Base-by-base conservation (phyloP, 1,140 invertebrate species). In the Meteorus sp. region DNA sequence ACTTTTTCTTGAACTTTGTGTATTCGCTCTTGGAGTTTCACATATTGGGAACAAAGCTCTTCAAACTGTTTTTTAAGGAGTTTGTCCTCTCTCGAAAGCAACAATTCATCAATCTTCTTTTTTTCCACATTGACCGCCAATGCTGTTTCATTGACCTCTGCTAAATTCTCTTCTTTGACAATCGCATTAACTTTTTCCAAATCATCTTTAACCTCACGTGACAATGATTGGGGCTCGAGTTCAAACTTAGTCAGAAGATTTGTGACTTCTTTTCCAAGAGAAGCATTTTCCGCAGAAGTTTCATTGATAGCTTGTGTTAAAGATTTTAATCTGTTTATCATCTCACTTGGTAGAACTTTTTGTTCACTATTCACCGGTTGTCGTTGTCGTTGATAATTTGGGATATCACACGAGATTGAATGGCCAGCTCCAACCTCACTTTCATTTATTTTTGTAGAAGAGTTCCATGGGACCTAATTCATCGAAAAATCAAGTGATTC, bases 301-400 rank as follows among this genome's bases (percentile, higher is more conserved):
- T 76, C 71, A 29, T 64, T 60, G 1, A 74, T 66, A 39, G 61
- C 69, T 44, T 64, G 61, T n/a, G 54, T 31, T 1, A 78, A 41
- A 2, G 59, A 2, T 41, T 68, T 63, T 9, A 63, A 27, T 60
- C 61, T 63, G 13, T 57, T 20, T 15, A 13, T 50, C 13, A 33
- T 22, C n/a, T 50, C 56, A 25, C 45, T 51, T 0, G 37, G 4
- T 45, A 20, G 15, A 39, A 39, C 13, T 1, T 48, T 48, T 15
- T 13, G 11, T 20, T 25, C n/a, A 27, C 13, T 22, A 23, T 25
- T 13, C 20, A 5, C 4, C 9, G 5, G 19, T 11, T n/a, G 19
- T 3, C 9, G 3, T 44, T 44, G 41, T 17, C 2, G 2, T 22
- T 7, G 2, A 7, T 4, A 17, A 11, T 23, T 19, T n/a, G 22